Percentiles rank a stretch among this genome's conserved stretches.
phyloP scores from a whole-genome alignment of 2,888 invertebrate genomes.

The Taphrorychus bicolor region DNA sequence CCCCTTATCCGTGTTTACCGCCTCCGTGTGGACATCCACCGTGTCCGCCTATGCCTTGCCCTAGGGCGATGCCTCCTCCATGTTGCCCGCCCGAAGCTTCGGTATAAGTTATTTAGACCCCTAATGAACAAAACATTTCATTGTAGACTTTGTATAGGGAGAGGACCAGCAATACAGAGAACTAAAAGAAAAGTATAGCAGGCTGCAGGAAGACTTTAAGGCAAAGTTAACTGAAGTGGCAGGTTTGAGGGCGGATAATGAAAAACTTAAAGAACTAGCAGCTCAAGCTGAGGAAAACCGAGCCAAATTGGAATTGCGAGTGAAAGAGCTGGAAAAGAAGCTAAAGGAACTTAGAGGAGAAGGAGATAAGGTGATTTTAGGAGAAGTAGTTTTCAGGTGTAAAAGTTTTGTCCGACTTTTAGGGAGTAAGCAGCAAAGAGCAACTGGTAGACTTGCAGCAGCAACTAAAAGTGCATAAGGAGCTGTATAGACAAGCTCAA shows the following conservation, averaged over 20 bases:
- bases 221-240: constrained; percentile 73
- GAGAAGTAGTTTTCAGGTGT: no score
- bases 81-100: constrained; percentile 34
- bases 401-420: constrained; percentile 44
- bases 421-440: constrained; percentile 63
- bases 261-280: constrained; percentile 60
- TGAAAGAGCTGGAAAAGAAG: constrained; percentile 66
- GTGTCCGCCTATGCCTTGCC: constrained; percentile 46
- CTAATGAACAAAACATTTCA: not conserved
- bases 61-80: constrained; percentile 16
- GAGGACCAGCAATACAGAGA: constrained; percentile 66
- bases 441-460: constrained; percentile 70
- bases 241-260: constrained; percentile 62
- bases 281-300: constrained; percentile 60
- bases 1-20: constrained; percentile 42
- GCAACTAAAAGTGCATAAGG: constrained; percentile 62
- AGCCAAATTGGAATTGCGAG: constrained; percentile 66
- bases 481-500: constrained; percentile 65
- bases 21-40: constrained; percentile 20
- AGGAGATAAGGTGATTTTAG: constrained; percentile 45
- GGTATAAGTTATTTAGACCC: constrained; percentile 25
- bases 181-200: constrained; percentile 67
- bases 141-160: constrained; percentile 9
- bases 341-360: constrained; percentile 58
- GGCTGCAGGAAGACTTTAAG: constrained; percentile 73